Evolutionary conservation across 2,797 vertebrate genomes (phyloP), one percentile per base, ranked within the genome.

Genomic region (Acropternis orthonyx): DNA sequence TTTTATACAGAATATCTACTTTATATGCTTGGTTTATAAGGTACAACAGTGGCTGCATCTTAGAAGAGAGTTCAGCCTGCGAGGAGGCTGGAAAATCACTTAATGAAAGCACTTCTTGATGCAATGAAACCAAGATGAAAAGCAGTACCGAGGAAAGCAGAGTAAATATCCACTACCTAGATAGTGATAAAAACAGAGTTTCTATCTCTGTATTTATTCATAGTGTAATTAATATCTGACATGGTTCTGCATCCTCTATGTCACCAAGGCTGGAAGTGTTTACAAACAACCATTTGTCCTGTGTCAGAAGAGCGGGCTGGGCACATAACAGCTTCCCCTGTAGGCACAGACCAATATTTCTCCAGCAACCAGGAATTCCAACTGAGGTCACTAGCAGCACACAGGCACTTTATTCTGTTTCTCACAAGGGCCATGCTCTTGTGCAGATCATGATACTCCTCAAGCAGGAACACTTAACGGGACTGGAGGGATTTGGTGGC

Each of bases 261-360:
- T 62, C 91, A 80, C 71, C 54, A 43, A 79, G 78, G 71, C 78
- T 95, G 81, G 63, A 84, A 86, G 41, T 71, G 77, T 91, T 92
- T 93, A 82, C 94, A 92, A 85, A 82, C 83, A 90, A 12, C 74
- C 65, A 36, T 76, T 58, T 85, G 67, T 67, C 26, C 49, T 28
- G 30, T 51, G 80, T 41, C 77, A 79, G 74, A 74, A 82, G 67
- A 39, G 59, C 61, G 54, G 58, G n/a, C 72, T 91, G 81, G 89
- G 72, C 68, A 80, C 46, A 7, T 34, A 82, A 93, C 71, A 87
- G 65, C 77, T 73, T 87, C 71, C 81, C 67, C 67, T 79, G 14
- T 3, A 82, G 74, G 78, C 90, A 91, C 92, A 96, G 58, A 56
- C 84, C 92, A 85, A 39, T 94, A 82, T 89, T 94, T 95, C 80